Percentiles rank a stretch among this genome's conserved stretches.
Conservation (phyloP, 92 coral and sea anemone genomes). For the Zoanthus solanderi region DNA sequence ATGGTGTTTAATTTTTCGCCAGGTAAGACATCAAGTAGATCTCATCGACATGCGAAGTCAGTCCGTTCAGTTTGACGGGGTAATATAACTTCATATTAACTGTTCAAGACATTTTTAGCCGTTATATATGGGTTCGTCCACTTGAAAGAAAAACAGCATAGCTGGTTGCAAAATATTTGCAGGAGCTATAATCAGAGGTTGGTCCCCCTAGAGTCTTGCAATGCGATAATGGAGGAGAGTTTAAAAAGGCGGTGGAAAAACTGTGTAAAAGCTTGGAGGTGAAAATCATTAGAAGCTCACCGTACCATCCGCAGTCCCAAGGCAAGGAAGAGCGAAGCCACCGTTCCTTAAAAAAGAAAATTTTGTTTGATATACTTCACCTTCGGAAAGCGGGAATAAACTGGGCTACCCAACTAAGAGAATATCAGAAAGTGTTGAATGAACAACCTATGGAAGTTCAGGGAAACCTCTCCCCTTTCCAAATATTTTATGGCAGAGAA, state of each 20-base stretch:
- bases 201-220: constrained; percentile 56
- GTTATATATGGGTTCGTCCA: constrained; percentile 64
- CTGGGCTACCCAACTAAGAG: constrained; percentile 57
- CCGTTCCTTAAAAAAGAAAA: constrained; percentile 51
- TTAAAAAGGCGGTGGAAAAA: constrained; percentile 45
- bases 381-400: constrained; percentile 48
- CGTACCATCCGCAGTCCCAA: constrained; percentile 72
- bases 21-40: too few relatives aligned
- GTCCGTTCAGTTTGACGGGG: constrained; percentile 5
- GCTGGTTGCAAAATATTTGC: constrained; percentile 21
- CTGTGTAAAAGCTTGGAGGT: constrained; percentile 37
- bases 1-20: too few relatives aligned
- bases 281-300: constrained; percentile 48
- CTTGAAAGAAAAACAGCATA: constrained; percentile 46
- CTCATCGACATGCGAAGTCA: too few relatives aligned
- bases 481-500: too few relatives aligned
- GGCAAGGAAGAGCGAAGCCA: constrained; percentile 60
- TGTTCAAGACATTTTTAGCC: constrained; percentile 63
- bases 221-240: constrained; percentile 64
- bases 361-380: constrained; percentile 27
- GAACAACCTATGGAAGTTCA: too few relatives aligned
- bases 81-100: constrained; percentile 54
- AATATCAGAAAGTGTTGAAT: constrained; percentile 49
- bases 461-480: too few relatives aligned
- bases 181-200: neutral